A percentile compares a stretch with the other conserved stretches of the same genome.
Evolutionary conservation across 2,113 vertebrate species (phyloP).

Genomic region (Toxotes chatareus): DNA sequence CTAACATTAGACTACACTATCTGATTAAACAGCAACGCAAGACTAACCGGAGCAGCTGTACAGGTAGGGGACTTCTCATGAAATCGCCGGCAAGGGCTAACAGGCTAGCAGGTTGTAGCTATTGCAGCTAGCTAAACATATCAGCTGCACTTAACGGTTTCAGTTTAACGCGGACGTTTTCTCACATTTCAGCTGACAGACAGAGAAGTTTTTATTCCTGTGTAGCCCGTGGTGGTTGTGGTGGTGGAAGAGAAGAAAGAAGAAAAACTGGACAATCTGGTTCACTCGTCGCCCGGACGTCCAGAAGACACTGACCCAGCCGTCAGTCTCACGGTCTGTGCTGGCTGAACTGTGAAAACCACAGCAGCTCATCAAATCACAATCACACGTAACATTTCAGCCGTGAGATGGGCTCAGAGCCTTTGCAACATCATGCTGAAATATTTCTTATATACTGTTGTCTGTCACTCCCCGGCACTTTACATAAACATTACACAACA

Average conservation of each 20-base stretch:
- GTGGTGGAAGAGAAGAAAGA: neutral
- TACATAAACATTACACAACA: too few species aligned
- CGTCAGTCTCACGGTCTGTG: too few species aligned
- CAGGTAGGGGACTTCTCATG: slow-evolving; percentile 51
- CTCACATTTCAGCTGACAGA: neutral
- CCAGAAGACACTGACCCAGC: neutral
- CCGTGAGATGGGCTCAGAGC: neutral
- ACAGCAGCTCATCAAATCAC: neutral
- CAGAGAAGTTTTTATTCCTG: neutral
- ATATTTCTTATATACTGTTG: too few species aligned
- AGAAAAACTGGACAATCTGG: too few species aligned
- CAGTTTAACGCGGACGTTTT: neutral
- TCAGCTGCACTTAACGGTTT: neutral
- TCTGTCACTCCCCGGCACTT: too few species aligned
- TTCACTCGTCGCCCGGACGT: neutral
- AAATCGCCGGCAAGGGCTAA: neutral
- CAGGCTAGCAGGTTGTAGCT: neutral
- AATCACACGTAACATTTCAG: too few species aligned
- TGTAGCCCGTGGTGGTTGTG: neutral
- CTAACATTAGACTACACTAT: neutral
- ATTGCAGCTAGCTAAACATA: neutral
- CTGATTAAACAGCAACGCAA: neutral
- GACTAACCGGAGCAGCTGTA: neutral
- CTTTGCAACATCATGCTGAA: neutral
- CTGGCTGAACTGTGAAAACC: neutral